phyloP scores from a whole-genome alignment of 2,113 vertebrate genomes.

The Clarias magur region DNA sequence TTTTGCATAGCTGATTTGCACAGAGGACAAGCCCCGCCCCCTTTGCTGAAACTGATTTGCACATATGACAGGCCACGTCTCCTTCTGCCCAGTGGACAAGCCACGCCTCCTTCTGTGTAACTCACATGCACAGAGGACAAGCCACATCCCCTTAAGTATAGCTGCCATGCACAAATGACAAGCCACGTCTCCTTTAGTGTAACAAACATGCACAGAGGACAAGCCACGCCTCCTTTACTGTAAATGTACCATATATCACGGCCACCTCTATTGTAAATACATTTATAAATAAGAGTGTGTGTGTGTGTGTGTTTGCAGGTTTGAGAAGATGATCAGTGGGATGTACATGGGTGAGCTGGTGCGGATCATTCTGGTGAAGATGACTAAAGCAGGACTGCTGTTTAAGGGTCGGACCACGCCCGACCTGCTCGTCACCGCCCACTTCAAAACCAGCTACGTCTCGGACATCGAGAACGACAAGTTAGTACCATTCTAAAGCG shows the following conservation, averaged over 20 bases:
- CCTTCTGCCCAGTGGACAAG: too few relatives aligned
- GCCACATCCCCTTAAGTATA: background rate
- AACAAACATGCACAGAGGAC: too few relatives aligned
- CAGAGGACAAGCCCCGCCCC: too few relatives aligned
- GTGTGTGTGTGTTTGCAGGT: conserved; percentile 70
- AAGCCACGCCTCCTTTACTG: background rate
- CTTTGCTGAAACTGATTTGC: too few relatives aligned
- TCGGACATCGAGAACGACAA: conserved; percentile 84
- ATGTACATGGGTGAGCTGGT: conserved; percentile 98
- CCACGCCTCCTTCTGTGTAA: background rate
- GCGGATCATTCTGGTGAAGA: conserved; percentile 91
- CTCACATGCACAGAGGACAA: background rate
- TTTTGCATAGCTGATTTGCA: too few relatives aligned
- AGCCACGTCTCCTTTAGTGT: background rate
- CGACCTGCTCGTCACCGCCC: conserved; percentile 78
- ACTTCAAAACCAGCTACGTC: conserved; percentile 84
- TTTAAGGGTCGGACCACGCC: conserved; percentile 83
- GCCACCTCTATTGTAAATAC: background rate
- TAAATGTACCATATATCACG: background rate
- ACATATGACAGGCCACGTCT: too few relatives aligned
- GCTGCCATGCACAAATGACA: background rate
- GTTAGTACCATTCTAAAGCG: conserved; percentile 56
- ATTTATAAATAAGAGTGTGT: background rate
- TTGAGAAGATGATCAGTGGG: conserved; percentile 99
- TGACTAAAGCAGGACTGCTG: conserved; percentile 85